Evolutionary conservation across 2,888 invertebrate species (phyloP), one percentile per base, ranked within the genome.

Genomic region (Pseudococcus longispinus): DNA sequence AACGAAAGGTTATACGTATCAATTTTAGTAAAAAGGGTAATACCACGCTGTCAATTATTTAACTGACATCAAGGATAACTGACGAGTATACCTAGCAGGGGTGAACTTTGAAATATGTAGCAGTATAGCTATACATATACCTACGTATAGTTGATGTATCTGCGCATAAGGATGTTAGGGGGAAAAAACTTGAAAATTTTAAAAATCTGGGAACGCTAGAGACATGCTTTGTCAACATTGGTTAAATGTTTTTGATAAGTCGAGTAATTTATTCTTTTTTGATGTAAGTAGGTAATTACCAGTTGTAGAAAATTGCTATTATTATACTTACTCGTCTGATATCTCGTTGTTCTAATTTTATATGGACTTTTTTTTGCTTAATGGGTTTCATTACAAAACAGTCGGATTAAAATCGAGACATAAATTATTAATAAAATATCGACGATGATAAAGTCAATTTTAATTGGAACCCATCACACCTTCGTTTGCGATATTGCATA

Each of bases 31-130:
- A 60, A 60, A 60, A 60, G 23, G 60, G 60, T 60, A 60, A 60
- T 60, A 60, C 60, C 23, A 23, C 13, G 23, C 60, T 60, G 60
- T 60, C 20, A 60, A 60, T 60, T 60, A 60, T 60, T 60, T 23
- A 60, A 60, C 60, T 60, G 60, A 60, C 60, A 60, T 60, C 60
- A 60, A 23, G 60, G 60, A 23, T 60, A 60, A 60, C 60, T 60
- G 60, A 60, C 60, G 60, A 60, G 23, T 60, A 60, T 23, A 23
- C 13, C 20, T 60, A 9, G 8, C 20, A 9, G 23, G 23, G n/a
- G 23, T 60, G 60, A 60, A 23, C 60, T 60, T 60, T 9, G 23
- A 60, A 23, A 60, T 60, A 23, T 13, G 60, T 60, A 23, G 60
- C 23, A n/a, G 37, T 37, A 37, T 37, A 37, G 37, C 37, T 37